Base-by-base conservation (phyloP, 2,797 vertebrate genomes). In the Kryptopterus vitreolus region DNA sequence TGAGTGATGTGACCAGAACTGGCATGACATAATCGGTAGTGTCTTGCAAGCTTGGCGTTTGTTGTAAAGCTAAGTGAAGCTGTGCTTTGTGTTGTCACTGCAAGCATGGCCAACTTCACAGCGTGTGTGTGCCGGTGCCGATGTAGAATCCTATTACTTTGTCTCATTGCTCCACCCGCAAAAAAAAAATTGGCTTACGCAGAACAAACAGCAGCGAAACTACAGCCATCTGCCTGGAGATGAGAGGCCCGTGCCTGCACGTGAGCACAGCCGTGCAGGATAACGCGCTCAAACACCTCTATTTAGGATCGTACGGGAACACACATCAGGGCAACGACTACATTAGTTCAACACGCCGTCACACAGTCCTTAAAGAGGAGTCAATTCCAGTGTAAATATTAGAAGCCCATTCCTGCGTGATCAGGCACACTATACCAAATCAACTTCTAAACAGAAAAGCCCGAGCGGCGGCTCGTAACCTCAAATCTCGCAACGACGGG, bases 201-300 rank as follows among this genome's bases (percentile, higher is more conserved):
- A 50, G 53, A 76, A 62, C 74, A 57, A 76, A 85, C 22, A 77
- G 61, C 62, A 77, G 79, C 69, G 61, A 80, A 80, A 77, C 74
- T 48, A 66, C 50, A 57, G 59, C 74, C 78, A 80, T 83, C 78
- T 77, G 78, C 73, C 80, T 57, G 3, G 35, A 66, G 15, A 78
- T 65, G 35, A 63, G 75, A 82, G 33, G 26, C 24, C 13, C 18
- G 74, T 29, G 35, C 10, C 24, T 13, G 33, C 58, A 35, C 35
- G 22, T 3, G 13, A n/a, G 20, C 16, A 29, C n/a, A 16, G 16
- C 18, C 20, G 38, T 35, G 13, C 24, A 66, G 3, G 43, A 18
- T 46, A 35, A 35, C 16, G n/a, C 38, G 53, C 20, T 35, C 29
- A 72, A 18, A 53, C 29, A 13, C 50, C 13, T 48, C 50, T 8